Base-by-base conservation (phyloP, 2,888 invertebrate species). In the Phanerotoma sp. region DNA sequence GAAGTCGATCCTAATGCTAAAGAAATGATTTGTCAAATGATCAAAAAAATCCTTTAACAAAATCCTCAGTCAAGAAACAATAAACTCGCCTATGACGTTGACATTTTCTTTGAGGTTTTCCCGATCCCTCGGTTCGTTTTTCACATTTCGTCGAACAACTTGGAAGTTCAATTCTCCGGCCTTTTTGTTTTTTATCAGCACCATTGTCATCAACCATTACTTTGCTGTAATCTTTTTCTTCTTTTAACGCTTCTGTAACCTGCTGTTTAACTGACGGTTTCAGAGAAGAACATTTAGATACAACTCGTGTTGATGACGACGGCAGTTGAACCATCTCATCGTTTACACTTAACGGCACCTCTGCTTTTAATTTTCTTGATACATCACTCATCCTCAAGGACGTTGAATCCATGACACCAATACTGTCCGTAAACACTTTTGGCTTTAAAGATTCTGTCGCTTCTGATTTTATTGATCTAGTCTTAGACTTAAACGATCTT, bases 1-100 rank as follows among this genome's bases (percentile, higher is more conserved):
- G 25, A 51, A 51, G 21, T 51, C 51, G 22, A 51, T 51, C 35
- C 20, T 51, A 16, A 51, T 44, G 22, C 51, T 51, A 44, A 51
- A 51, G 21, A 22, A 48, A 49, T 9, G 13, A 13, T 38, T 38
- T 16, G 11, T 5, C 3, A 9, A n/a, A 3, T 6, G 18, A 5
- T 20, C 18, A 54, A 28, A 42, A 48, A 37, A 54, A 54, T 49
- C 54, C 54, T 22, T 49, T 48, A 15, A 54, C 54, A 49, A 49
- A 54, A 44, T 54, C 49, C 32, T 54, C 54, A 11, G 54, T 37
- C 44, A 58, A 35, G 30, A 47, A 57, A 48, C 40, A 49, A 28
- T 47, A 58, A 21, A 56, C 60, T 57, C 37, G 51, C 60, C 60
- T 58, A 41, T 56, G 57, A 49, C 58, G 56, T 42, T 59, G 62